Base-by-base conservation (phyloP, 2,888 invertebrate species). In the Idaea aversata region DNA sequence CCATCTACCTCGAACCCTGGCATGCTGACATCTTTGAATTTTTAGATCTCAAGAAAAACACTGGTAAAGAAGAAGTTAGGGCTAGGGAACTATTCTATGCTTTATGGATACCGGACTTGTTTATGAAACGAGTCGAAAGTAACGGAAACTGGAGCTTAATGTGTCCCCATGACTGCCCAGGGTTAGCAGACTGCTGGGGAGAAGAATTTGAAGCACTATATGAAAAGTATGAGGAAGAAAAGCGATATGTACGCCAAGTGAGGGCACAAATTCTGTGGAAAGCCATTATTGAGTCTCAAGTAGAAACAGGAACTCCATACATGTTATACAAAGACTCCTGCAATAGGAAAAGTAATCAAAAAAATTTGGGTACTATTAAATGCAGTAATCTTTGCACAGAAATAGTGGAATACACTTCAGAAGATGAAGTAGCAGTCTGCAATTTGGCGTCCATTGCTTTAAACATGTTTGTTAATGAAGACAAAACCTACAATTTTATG, bases 1-100 rank as follows among this genome's bases (percentile, higher is more conserved):
- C 99, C 15, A 95, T 99, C 69, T 99, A 99, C 83, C 89, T 99
- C 64, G 99, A 99, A 88, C 99, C 99, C 0, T 99, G 99, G 99
- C 99, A 99, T 91, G 96, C 98, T 0, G 99, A 99, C 86, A 94
- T 99, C 67, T 98, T 99, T 84, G 98, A 98, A 68, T 99, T 99
- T 89, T 91, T 99, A 63, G 97, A 99, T 83, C 92, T 99, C 63
- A 98, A 97, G 82, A 99, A 99, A 85, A 99, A 99, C 84, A 98
- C 98, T 0, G 97, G 99, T 0, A 98, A 98, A 82, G 99, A 99
- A 85, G 99, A 99, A 87, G 94, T 96, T 57, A 94, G 99, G 61
- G 99, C 99, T 0, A 94, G 99, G 64, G 99, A 99, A 88, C 91
- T 99, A 57, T 99, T 99, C 88, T 99, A 98, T 86, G 99, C 97